Evolutionary conservation across 2,797 vertebrate species (phyloP), one percentile per base, ranked within the genome.

Genomic region (Danio aesculapii): DNA sequence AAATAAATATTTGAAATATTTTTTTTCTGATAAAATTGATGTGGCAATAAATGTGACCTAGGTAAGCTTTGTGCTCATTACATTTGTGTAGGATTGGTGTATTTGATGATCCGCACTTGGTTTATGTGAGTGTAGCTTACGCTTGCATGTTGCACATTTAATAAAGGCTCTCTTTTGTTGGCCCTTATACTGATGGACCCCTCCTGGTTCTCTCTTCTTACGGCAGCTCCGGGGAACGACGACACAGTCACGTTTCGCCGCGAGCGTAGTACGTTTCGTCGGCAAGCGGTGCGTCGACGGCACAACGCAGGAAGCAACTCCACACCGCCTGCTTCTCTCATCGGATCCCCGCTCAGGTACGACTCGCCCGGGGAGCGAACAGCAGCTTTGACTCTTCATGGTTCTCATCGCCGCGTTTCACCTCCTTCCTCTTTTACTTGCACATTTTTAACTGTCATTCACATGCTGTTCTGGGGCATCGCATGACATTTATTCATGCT

Each of bases 261-360:
- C 75, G 98, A 99, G 89, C 97, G 98, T 94, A 98, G 98, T 95
- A 99, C 98, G 85, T 99, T 99, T 94, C 98, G 98, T 86, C 96
- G 98, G 87, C 98, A 99, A 95, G 98, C 98, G 47, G 98, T 99
- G 75, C 95, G 98, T 89, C 96, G 98, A 92, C 95, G 98, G 86
- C 98, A 99, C 96, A 99, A 99, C 93, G 98, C 98, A 87, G 98
- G 98, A 92, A 99, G 96, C 94, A 99, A 98, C 95, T 97, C 98
- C 90, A 97, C 96, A 90, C 98, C 98, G 90, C 97, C 97, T 89
- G 91, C 96, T 88, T 98, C 98, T 89, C 96, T 99, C 94, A 96
- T 99, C 91, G 98, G 98, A 95, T 98, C 98, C 88, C 98, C 98
- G 90, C 97, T 98, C 94, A 99, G 98, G 98, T 99, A 98, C 81